Conservation (phyloP, 2,113 vertebrate genomes). For the Zosterops pallidus region DNA sequence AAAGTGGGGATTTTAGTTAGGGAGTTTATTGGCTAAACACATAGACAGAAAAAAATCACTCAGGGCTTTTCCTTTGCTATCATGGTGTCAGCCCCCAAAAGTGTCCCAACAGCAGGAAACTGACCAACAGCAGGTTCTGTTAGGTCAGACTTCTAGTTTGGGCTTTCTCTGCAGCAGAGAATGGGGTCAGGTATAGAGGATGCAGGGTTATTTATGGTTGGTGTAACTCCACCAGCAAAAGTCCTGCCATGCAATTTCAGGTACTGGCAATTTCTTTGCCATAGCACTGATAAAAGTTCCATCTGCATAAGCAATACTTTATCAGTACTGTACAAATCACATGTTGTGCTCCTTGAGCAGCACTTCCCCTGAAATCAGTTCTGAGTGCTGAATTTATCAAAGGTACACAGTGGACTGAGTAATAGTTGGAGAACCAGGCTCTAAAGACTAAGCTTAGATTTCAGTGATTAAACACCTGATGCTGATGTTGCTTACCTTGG, state of each 20-base stretch:
- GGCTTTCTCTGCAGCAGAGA: background rate
- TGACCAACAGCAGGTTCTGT: background rate
- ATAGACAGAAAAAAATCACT: background rate
- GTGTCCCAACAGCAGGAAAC: background rate
- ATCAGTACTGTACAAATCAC: background rate
- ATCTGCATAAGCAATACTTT: background rate
- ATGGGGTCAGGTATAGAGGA: background rate
- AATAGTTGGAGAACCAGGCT: background rate
- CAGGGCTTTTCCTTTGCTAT: background rate
- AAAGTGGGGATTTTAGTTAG: background rate
- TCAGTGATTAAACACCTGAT: background rate
- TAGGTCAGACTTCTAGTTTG: background rate
- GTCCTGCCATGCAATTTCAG: background rate
- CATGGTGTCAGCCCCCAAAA: background rate
- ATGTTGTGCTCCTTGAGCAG: background rate
- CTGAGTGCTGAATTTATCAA: background rate
- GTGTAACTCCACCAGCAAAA: background rate
- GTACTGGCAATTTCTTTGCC: background rate
- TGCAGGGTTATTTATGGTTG: background rate
- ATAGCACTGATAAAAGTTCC: background rate
- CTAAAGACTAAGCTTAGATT: background rate
- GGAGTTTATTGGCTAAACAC: background rate
- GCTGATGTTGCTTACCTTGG: constrained; percentile 17
- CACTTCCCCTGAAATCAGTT: background rate
- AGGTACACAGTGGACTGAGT: background rate